Base-by-base conservation (phyloP, 1,140 invertebrate species). In the Cylas formicarius region DNA sequence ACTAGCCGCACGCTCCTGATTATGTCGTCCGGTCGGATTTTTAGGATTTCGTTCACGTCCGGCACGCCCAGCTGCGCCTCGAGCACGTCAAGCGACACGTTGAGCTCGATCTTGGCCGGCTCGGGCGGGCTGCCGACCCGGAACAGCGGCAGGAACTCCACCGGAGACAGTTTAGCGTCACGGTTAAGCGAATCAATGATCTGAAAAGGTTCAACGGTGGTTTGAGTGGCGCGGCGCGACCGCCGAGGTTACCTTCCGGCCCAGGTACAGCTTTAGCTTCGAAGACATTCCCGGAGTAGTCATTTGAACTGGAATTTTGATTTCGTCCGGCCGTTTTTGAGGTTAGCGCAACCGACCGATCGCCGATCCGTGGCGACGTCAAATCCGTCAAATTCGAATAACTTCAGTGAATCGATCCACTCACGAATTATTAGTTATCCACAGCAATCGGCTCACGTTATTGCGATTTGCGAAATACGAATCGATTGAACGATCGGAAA, bases 1-100 rank as follows among this genome's bases (percentile, higher is more conserved):
- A 49, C 46, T 10, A 52, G 36, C 10, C 52, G 33, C 19, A 67
- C 53, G 20, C 54, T 57, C 48, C 52, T 55, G 11, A 67, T 65
- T 23, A 66, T 66, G 42, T 65, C 59, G 53, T 68, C 65, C 7
- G 64, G 57, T 48, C 60, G 51, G n/a, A 67, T 63, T 57, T 62
- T 62, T 14, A 62, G 46, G 22, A 65, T 59, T 42, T 60, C 51
- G 11, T 52, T 60, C 7, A 57, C 33, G 39, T 62, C 62, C 14
- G 60, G 51, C 18, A 62, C 54, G 4, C 61, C 62, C 9, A 62
- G 40, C 11, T 57, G 43, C n/a, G 53, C 48, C 51, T 66, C 62
- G 20, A 65, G 38, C 6, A 48, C 38, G 10, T 48, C 52, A 24
- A 65, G 24, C 3, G 58, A 50, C 38, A 66, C 26, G 20, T 48